phyloP scores from a whole-genome alignment of 2,888 invertebrate species.

The Orchesellides sinensis region DNA sequence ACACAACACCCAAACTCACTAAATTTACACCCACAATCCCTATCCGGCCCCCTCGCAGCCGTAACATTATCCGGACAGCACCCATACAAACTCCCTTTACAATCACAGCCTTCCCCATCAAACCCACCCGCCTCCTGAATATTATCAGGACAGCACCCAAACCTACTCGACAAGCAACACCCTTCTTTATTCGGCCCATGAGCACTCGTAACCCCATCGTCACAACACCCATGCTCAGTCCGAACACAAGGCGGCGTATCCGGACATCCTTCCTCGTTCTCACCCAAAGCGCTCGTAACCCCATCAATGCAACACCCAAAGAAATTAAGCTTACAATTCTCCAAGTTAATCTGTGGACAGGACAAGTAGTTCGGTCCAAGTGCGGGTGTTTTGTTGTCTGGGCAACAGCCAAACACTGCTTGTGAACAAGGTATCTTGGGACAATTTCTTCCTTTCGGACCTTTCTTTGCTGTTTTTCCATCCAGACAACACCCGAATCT shows the following conservation, averaged over 20 bases:
- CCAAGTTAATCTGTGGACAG: slow-evolving; percentile 77
- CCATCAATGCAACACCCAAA: slow-evolving; percentile 81
- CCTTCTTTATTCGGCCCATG: slow-evolving; percentile 85
- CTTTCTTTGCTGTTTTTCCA: slow-evolving; percentile 77
- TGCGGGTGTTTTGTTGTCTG: slow-evolving; percentile 81
- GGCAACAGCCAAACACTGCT: slow-evolving; percentile 84
- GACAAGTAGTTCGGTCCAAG: slow-evolving; percentile 80
- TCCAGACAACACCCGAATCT: slow-evolving; percentile 79
- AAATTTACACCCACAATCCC: slow-evolving; percentile 89
- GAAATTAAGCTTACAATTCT: slow-evolving; percentile 77
- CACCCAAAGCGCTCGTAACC: slow-evolving; percentile 83
- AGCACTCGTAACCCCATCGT: slow-evolving; percentile 86
- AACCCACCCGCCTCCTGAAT: slow-evolving; percentile 89
- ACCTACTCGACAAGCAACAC: slow-evolving; percentile 83
- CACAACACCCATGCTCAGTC: slow-evolving; percentile 89
- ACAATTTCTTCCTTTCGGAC: slow-evolving; percentile 75
- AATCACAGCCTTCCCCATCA: slow-evolving; percentile 84
- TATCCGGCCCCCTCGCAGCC: slow-evolving; percentile 87
- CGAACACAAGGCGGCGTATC: slow-evolving; percentile 80
- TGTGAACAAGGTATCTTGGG: slow-evolving; percentile 75
- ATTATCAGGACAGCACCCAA: slow-evolving; percentile 90
- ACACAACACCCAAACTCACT: slow-evolving; percentile 90
- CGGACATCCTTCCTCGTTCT: slow-evolving; percentile 85
- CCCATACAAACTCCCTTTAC: slow-evolving; percentile 85
- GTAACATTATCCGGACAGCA: slow-evolving; percentile 92